A percentile compares a stretch with the other conserved stretches of the same genome.
These are phyloP conservation scores for Tenthredo livida DNA, from an alignment of 2,888 invertebrate genomes.

Conservation along the genomic window DNA sequence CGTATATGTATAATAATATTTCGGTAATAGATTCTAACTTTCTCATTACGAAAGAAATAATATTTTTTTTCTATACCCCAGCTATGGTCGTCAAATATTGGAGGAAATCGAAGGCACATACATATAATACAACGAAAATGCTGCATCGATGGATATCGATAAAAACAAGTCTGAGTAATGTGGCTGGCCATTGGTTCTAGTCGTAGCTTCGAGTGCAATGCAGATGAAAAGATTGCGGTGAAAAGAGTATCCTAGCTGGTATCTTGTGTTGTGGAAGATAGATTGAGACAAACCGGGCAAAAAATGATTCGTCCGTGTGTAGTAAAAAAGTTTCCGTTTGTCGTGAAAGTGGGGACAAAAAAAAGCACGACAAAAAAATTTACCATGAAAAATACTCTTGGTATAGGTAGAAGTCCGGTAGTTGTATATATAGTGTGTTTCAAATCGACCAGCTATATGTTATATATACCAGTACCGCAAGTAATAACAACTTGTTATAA, in stretches of 20 bases:
- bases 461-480: neutral
- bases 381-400: constrained; percentile 29
- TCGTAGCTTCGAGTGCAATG: constrained; percentile 34
- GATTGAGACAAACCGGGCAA: constrained; percentile 50
- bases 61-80: neutral
- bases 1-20: neutral
- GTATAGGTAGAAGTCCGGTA: constrained; percentile 28
- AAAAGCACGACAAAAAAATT: constrained; percentile 13
- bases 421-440: constrained; percentile 14
- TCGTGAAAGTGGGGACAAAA: constrained; percentile 45
- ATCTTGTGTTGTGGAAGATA: constrained; percentile 41
- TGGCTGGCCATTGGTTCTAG: constrained; percentile 37
- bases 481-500: constrained; percentile 32
- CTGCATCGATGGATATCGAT: neutral
- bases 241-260: constrained; percentile 36
- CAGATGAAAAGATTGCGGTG: constrained; percentile 46
- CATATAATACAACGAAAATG: constrained; percentile 18
- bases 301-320: constrained; percentile 39
- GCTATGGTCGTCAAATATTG: neutral
- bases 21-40: neutral
- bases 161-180: constrained; percentile 46
- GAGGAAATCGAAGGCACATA: constrained; percentile 3
- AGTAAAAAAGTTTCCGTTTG: constrained; percentile 50
- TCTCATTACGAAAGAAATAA: neutral
- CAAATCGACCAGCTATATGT: neutral